phyloP scores from a whole-genome alignment of 2,113 vertebrate genomes.

The Mustelus asterias region DNA sequence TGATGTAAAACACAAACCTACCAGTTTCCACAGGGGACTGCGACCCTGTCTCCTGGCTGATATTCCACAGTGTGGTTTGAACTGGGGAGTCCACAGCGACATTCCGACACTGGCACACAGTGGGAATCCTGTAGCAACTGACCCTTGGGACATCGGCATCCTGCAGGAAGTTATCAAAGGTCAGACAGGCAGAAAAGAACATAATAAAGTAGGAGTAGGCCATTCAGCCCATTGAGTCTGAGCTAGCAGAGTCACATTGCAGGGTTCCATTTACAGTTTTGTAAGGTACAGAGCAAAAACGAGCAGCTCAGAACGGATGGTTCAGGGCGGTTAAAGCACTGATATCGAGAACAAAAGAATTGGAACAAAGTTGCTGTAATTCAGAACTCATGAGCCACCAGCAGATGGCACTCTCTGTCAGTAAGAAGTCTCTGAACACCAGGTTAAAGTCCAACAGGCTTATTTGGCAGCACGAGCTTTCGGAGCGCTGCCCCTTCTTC shows the following conservation, averaged over 20 bases:
- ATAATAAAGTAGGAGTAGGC: neutral
- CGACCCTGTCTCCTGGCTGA: slow-evolving; percentile 48
- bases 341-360: no score
- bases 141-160: slow-evolving; percentile 71
- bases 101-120: slow-evolving; percentile 62
- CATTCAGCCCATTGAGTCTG: no score
- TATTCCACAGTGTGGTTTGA: slow-evolving; percentile 62
- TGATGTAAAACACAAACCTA: slow-evolving; percentile 43
- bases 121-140: slow-evolving; percentile 65
- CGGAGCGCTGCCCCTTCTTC: no score
- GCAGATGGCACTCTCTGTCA: no score
- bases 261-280: no score
- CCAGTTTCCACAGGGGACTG: slow-evolving; percentile 71
- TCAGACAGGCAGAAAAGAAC: neutral
- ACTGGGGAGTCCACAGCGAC: slow-evolving; percentile 67
- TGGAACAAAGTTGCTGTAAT: no score
- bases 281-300: neutral
- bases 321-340: no score
- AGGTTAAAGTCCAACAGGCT: no score
- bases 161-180: slow-evolving; percentile 46
- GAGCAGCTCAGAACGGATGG: neutral
- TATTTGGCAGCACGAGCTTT: no score
- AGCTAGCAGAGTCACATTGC: neutral
- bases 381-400: no score
- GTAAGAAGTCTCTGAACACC: no score